A percentile compares a stretch with the other conserved stretches of the same genome.
These are phyloP conservation scores for Argya squamiceps DNA, from an alignment of 2,797 vertebrate genomes.

Conservation along the genomic window DNA sequence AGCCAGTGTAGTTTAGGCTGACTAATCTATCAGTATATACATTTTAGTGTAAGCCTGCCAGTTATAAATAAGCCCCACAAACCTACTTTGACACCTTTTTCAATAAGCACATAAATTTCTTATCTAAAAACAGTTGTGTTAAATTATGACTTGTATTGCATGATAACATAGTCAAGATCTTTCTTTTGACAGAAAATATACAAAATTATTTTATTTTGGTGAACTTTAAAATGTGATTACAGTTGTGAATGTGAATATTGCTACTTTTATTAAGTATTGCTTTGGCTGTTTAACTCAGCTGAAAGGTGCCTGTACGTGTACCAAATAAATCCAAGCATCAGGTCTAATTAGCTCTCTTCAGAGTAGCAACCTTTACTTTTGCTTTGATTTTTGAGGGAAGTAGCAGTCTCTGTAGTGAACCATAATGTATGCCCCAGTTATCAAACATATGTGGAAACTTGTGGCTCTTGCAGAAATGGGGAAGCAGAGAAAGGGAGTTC, in stretches of 20 bases:
- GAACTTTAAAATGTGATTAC: neutral
- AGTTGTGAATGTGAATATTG: neutral
- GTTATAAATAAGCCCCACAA: neutral
- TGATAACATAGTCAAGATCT: neutral
- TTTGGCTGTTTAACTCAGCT: neutral
- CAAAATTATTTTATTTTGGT: neutral
- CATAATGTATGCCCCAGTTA: neutral
- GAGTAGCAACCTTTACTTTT: neutral
- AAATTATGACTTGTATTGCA: neutral
- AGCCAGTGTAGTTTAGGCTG: neutral
- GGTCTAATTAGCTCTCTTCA: neutral
- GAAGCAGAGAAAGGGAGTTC: neutral
- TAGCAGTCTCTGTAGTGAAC: neutral
- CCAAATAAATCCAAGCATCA: neutral
- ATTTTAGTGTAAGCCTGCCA: neutral
- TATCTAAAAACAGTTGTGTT: neutral
- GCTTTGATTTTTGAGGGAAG: neutral
- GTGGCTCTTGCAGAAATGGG: neutral
- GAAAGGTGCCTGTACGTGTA: neutral
- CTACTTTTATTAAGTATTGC: neutral
- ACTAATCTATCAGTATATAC: neutral
- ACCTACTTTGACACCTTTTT: neutral
- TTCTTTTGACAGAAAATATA: neutral
- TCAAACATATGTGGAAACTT: accelerated
- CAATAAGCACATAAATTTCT: neutral